Percentiles rank a stretch among this genome's conserved stretches.
phyloP scores from a whole-genome alignment of 2,888 invertebrate species.

The Eurytoma adleriae region DNA sequence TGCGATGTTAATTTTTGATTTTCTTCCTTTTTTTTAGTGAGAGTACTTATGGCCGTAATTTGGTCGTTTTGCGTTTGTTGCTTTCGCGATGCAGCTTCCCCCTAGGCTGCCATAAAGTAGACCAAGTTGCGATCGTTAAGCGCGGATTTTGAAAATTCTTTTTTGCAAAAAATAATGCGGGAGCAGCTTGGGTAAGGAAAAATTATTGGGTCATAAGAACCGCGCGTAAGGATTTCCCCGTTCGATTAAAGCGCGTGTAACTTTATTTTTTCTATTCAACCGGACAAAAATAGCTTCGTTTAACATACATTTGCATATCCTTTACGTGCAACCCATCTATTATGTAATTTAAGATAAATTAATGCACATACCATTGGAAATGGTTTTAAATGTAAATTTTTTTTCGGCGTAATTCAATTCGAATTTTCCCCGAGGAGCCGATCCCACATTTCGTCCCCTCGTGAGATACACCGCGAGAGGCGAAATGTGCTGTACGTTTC shows the following conservation, averaged over 20 bases:
- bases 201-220: no score
- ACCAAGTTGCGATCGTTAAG: no score
- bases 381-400: conserved; percentile 24
- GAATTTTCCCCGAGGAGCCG: background rate
- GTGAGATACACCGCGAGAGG: background rate
- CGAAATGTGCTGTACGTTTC: background rate
- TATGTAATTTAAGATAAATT: conserved; percentile 41
- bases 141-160: no score
- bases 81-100: no score
- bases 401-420: background rate
- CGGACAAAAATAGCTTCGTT: background rate
- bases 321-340: conserved; percentile 22
- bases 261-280: conserved; percentile 25
- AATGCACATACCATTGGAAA: conserved; percentile 27
- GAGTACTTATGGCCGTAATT: no score
- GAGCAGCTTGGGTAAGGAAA: no score
- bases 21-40: no score
- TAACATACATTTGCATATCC: conserved; percentile 25
- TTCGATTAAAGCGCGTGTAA: background rate
- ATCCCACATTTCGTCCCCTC: background rate
- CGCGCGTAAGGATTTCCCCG: background rate
- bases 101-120: no score
- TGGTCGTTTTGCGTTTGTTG: no score
- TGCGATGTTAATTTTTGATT: no score
- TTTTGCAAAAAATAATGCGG: no score